These are phyloP conservation scores for Pseudomugil gertrudae DNA, from an alignment of 2,797 vertebrate genomes.

Conservation along the genomic window DNA sequence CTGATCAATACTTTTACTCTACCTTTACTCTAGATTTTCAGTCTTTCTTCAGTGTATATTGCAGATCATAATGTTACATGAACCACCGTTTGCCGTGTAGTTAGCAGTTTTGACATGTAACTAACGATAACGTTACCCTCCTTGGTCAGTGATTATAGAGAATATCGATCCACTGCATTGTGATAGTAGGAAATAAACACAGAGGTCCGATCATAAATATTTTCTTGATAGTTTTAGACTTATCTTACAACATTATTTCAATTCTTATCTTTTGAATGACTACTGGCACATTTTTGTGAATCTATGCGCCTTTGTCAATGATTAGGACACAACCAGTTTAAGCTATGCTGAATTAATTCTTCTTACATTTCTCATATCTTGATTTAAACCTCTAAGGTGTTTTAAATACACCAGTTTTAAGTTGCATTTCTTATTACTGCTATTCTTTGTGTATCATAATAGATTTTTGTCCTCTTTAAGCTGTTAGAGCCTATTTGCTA, in stretches of 20 bases:
- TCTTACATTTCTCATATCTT: not conserved
- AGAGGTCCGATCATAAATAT: not conserved
- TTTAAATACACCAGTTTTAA: not conserved
- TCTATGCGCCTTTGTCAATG: conserved; percentile 7
- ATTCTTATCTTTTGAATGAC: not conserved
- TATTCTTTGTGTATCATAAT: not conserved
- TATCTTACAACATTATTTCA: not conserved
- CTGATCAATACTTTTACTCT: not conserved
- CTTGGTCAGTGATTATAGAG: conserved; percentile 6
- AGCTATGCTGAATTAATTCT: not conserved
- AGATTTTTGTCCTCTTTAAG: not conserved
- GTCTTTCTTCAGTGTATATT: not conserved
- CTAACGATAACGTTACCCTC: conserved; percentile 4
- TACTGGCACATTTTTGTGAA: conserved; percentile 26
- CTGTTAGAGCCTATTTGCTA: not conserved
- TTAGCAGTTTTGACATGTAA: conserved; percentile 49
- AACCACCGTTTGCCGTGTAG: conserved; percentile 29
- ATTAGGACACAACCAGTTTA: not conserved
- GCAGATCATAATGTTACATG: conserved; percentile 36
- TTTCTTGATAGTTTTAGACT: not conserved
- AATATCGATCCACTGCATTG: conserved; percentile 34
- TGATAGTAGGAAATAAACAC: conserved; percentile 40
- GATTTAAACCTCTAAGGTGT: not conserved
- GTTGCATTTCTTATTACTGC: not conserved
- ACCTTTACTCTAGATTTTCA: not conserved